Conservation (phyloP, 2,113 vertebrate species). For the Raja brachyura region DNA sequence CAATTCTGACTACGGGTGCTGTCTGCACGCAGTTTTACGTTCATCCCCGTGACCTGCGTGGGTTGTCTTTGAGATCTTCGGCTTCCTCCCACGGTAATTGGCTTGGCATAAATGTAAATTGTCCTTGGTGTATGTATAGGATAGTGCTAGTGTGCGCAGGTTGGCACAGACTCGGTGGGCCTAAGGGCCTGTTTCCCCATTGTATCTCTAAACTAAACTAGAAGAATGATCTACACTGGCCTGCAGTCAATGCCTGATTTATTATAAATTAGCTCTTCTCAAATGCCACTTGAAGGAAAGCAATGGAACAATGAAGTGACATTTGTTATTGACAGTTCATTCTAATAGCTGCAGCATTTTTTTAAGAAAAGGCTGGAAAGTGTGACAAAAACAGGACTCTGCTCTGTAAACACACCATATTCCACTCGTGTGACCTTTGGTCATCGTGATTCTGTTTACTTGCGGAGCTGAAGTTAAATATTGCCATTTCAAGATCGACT, state of each 20-base stretch:
- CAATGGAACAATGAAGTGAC: not conserved
- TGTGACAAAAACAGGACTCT: slow-evolving; percentile 18
- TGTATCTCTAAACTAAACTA: too few species aligned
- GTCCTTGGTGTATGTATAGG: too few species aligned
- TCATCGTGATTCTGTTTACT: not conserved
- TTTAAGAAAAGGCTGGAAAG: not conserved
- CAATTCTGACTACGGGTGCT: too few species aligned
- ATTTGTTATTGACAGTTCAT: not conserved
- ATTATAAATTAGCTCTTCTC: not conserved
- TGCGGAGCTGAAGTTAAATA: not conserved
- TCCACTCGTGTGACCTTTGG: slow-evolving; percentile 10
- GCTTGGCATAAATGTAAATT: too few species aligned
- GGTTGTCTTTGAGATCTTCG: too few species aligned
- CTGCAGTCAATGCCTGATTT: not conserved
- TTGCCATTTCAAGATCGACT: not conserved
- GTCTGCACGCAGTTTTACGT: too few species aligned
- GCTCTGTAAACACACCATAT: not conserved
- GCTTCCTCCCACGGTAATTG: too few species aligned
- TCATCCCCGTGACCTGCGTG: too few species aligned
- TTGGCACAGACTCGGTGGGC: too few species aligned
- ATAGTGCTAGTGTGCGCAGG: too few species aligned
- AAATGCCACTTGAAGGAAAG: not conserved
- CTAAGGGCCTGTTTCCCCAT: too few species aligned
- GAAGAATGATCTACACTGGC: not conserved
- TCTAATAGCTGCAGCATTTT: not conserved